Conservation (phyloP, 2,113 vertebrate genomes). For the Montifringilla adamsi region DNA sequence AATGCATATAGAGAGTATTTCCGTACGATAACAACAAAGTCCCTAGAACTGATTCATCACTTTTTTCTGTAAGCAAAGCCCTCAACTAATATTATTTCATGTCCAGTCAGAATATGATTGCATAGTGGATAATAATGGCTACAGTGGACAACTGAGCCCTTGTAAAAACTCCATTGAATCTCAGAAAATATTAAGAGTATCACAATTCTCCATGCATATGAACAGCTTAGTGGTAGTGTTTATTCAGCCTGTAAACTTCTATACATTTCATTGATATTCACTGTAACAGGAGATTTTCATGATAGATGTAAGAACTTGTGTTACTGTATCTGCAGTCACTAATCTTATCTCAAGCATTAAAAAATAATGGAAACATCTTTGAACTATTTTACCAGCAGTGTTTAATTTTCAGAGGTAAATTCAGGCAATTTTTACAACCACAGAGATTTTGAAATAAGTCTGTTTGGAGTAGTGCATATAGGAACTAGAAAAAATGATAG, state of each 20-base stretch:
- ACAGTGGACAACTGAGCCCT: neutral
- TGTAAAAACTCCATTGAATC: neutral
- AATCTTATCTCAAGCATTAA: constrained; percentile 4
- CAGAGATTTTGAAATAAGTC: neutral
- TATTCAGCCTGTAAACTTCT: neutral
- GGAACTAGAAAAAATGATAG: constrained; percentile 35
- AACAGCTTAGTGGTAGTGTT: neutral
- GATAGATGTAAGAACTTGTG: neutral
- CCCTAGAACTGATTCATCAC: neutral
- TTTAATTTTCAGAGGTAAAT: constrained; percentile 49
- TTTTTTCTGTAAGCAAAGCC: neutral
- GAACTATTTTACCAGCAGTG: neutral
- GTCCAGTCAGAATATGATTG: neutral
- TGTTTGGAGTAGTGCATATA: neutral
- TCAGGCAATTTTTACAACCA: neutral
- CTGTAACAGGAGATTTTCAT: neutral
- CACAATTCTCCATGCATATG: neutral
- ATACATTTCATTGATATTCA: neutral
- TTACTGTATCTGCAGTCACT: neutral
- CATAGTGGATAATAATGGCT: neutral
- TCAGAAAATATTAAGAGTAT: neutral
- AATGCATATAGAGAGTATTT: neutral
- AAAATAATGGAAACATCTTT: neutral
- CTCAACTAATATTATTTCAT: neutral
- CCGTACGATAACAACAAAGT: neutral